Base-by-base conservation (phyloP, 30 jellyfish, hydroid and myxozoan genomes). In the Pseudorhiza aurosa region DNA sequence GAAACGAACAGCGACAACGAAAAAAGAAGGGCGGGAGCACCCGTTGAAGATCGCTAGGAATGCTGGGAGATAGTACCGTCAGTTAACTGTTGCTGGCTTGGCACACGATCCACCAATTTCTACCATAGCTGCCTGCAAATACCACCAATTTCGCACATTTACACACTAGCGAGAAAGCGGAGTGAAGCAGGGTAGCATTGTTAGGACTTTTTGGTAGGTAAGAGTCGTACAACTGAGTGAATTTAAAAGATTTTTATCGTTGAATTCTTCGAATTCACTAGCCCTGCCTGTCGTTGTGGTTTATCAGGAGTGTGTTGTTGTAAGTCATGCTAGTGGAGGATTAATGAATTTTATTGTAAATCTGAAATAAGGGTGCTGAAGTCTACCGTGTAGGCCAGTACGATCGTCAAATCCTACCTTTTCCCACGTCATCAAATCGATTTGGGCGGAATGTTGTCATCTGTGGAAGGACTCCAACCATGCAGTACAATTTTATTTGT, bases 11-110 rank as follows among this genome's bases (percentile, higher is more conserved):
- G 75, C 51, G 73, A 50, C 36, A 58, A 76, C 43, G 75, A 57
- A 80, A 50, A 17, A 17, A 37, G 84, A 65, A 65, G 91, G 91
- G 84, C 82, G 90, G 90, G 91, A 65, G 89, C 67, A 77, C 77
- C 84, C 68, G 69, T 26, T 65, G 77, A 76, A 43, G 88, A 42
- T 50, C 37, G 72, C 79, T 64, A 80, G 22, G 91, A 33, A 65
- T 65, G 11, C 80, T 82, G 87, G 86, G 94, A 71, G 85, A 18
- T 39, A 65, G 40, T 56, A 18, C 85, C 83, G 85, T 68, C 53
- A 63, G 72, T 47, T 49, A 56, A 81, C 73, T 82, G 94, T 71
- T 82, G 94, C 94, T 82, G 81, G 57, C 71, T 75, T 65, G 77
- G 67, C 69, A 40, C 74, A 39, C 47, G 81, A 63, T 31, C 27